A percentile compares a stretch with the other conserved stretches of the same genome.
These are phyloP conservation scores for Agriotes lineatus DNA, from an alignment of 2,888 invertebrate genomes.

Conservation along the genomic window DNA sequence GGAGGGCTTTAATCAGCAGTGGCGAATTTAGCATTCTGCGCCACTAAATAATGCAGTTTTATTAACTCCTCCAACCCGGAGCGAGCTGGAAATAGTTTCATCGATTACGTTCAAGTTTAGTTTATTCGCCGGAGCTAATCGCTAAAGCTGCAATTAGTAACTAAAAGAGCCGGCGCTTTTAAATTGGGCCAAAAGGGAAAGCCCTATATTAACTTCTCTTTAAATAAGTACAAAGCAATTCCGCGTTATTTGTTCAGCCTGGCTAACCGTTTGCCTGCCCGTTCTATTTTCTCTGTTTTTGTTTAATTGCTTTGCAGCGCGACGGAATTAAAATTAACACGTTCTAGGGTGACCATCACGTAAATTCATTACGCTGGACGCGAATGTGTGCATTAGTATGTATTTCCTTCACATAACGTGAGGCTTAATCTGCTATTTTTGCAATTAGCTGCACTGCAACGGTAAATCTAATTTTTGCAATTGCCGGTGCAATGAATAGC, in stretches of 20 bases:
- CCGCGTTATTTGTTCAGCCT: slow-evolving; percentile 27
- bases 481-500: too few species aligned
- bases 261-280: slow-evolving; percentile 14
- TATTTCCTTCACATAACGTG: neutral
- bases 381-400: neutral
- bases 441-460: too few species aligned
- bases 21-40: too few species aligned
- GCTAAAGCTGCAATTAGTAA: slow-evolving; percentile 21
- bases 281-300: slow-evolving; percentile 25
- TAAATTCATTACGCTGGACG: slow-evolving; percentile 18
- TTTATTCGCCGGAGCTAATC: slow-evolving; percentile 14
- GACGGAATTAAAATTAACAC: slow-evolving; percentile 23
- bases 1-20: too few species aligned
- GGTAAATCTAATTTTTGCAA: too few species aligned
- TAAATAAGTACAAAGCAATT: slow-evolving; percentile 32
- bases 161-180: slow-evolving; percentile 16
- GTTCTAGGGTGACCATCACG: slow-evolving; percentile 14
- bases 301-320: slow-evolving; percentile 25
- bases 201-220: slow-evolving; percentile 30
- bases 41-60: neutral
- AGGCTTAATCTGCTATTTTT: too few species aligned
- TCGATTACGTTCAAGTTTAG: slow-evolving; percentile 1
- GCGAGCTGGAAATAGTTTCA: neutral
- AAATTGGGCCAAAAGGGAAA: slow-evolving; percentile 26
- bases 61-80: neutral